phyloP scores from a whole-genome alignment of 2,113 vertebrate genomes.

The Camelus dromedarius region DNA sequence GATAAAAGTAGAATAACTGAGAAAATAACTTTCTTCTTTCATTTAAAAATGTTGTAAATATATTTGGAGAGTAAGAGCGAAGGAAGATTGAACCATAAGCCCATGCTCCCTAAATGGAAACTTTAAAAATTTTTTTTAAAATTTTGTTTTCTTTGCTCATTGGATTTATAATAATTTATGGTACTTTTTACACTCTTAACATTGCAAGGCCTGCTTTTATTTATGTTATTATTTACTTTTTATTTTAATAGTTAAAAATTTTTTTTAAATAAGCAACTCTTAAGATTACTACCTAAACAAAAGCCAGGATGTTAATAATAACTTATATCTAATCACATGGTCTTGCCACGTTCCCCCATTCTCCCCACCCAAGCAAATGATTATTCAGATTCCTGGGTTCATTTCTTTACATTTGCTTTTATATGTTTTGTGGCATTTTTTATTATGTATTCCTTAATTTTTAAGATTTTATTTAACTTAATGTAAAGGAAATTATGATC shows the following conservation, averaged over 20 bases:
- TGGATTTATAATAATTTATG: slow-evolving; percentile 4
- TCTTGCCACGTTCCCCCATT: not conserved
- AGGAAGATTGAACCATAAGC: not conserved
- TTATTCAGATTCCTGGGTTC: not conserved
- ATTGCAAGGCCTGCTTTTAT: not conserved
- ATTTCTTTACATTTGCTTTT: not conserved
- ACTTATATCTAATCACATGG: not conserved
- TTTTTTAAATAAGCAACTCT: not conserved
- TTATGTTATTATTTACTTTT: not conserved
- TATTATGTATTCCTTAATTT: not conserved
- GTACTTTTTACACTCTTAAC: not conserved
- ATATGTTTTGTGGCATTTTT: not conserved
- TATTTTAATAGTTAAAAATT: not conserved
- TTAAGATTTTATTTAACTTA: not conserved
- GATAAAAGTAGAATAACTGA: not conserved
- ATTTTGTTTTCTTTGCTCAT: slow-evolving; percentile 4
- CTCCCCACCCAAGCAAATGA: not conserved
- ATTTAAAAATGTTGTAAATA: slow-evolving; percentile 10
- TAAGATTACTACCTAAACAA: not conserved
- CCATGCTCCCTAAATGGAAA: not conserved
- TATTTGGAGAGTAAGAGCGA: not conserved
- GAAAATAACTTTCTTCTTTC: not conserved
- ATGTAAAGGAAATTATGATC: not conserved
- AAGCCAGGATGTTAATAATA: not conserved
- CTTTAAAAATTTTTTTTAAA: not conserved